Percentiles rank a stretch among this genome's conserved stretches.
Conservation (phyloP, 37 sponge, comb jelly and placozoan genomes). For the Aphrocallistes beatrix region DNA sequence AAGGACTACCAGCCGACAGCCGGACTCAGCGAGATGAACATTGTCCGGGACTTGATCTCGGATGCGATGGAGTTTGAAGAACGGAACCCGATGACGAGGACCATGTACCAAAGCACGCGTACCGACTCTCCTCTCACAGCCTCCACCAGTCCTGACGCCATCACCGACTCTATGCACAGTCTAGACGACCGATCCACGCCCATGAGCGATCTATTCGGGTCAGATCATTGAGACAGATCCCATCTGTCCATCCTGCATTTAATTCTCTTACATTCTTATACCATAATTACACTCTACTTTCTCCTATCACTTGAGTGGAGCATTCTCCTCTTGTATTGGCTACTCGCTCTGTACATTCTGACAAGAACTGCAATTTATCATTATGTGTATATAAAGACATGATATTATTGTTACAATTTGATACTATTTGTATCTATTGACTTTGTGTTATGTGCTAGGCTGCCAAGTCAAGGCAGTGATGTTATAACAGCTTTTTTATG, state of each 20-base stretch:
- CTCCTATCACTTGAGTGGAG: neutral
- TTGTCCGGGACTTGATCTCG: neutral
- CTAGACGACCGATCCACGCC: neutral
- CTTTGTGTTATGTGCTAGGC: neutral
- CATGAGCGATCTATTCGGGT: neutral
- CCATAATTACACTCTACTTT: neutral
- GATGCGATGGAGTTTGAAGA: neutral
- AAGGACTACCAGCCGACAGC: conserved; percentile 23
- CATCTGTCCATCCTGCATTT: neutral
- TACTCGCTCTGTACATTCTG: conserved; percentile 4
- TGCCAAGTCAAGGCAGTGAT: no score
- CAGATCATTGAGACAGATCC: neutral
- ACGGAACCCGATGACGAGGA: neutral
- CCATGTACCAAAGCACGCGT: neutral
- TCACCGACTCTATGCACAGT: neutral
- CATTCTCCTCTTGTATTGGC: no score
- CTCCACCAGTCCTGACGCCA: neutral
- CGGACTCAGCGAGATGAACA: neutral
- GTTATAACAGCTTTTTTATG: no score
- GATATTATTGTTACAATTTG: neutral
- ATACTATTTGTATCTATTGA: neutral
- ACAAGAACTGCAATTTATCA: conserved; percentile 3
- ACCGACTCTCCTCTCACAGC: neutral
- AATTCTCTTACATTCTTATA: conserved; percentile 17
- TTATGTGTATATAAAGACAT: conserved; percentile 13